Base-by-base conservation (phyloP, 2,797 vertebrate species). In the Lemur catta region DNA sequence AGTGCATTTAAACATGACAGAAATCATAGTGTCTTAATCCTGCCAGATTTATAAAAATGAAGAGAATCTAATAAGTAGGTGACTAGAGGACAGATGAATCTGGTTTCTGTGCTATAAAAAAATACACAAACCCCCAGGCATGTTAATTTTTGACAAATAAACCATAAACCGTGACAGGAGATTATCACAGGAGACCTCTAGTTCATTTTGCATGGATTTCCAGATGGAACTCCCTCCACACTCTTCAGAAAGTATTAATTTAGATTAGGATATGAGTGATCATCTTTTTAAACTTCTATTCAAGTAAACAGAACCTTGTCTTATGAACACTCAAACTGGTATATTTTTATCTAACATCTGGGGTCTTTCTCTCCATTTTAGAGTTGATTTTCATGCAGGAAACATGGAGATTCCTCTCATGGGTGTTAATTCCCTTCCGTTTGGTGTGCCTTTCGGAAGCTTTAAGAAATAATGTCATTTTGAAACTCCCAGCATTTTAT, bases 141-240 rank as follows among this genome's bases (percentile, higher is more conserved):
- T 96, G 95, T 96, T 97, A 96, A 96, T 98, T 92, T 91, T 93
- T 98, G 59, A 95, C 97, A 96, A 98, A 97, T 95, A 96, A 97
- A 95, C 90, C 2, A 0, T 94, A 96, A 93, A 91, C 57, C 6
- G 17, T 97, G 89, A 75, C 97, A 93, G 87, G 88, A 65, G 89
- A 80, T n/a, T 80, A 84, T 96, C 71, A 38, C 82, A 69, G 91
- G 94, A 97, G 94, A 93, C 88, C 96, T 61, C 46, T 20, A 89
- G 69, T 97, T 97, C 0, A 0, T 96, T 87, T 88, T 48, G 10
- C 30, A 33, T 95, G 59, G 71, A 87, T 95, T 94, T 98, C 89
- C 80, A 69, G 93, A 30, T 98, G 95, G 95, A 75, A 85, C 79
- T 52, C 96, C 97, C 92, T 95, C 84, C 85, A 43, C 38, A 74